Conservation (phyloP, 1,140 invertebrate genomes). For the Achroia grisella region DNA sequence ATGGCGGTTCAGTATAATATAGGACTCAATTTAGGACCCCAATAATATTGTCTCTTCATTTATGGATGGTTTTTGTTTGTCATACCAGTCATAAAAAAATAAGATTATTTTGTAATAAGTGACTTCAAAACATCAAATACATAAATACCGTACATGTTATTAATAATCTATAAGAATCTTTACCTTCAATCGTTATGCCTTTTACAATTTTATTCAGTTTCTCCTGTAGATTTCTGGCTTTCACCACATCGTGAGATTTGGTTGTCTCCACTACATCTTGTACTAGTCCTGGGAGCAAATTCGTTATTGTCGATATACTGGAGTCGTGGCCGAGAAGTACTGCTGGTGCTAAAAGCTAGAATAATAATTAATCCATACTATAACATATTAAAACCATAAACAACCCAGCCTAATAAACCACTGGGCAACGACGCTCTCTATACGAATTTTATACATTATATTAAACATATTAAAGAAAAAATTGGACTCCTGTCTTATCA, state of each 20-base stretch:
- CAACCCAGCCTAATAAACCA: slow-evolving; percentile 6
- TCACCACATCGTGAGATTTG: slow-evolving; percentile 14
- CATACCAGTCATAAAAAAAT: too few relatives aligned
- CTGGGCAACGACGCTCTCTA: slow-evolving; percentile 3
- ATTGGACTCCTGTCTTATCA: too few relatives aligned
- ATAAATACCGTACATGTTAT: too few relatives aligned
- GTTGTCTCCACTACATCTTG: slow-evolving; percentile 18
- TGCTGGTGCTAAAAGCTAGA: slow-evolving; percentile 74
- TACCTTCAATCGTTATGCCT: slow-evolving; percentile 32
- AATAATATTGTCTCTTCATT: too few relatives aligned
- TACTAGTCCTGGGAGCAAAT: slow-evolving; percentile 61
- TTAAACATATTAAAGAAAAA: too few relatives aligned
- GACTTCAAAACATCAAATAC: too few relatives aligned
- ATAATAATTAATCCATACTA: slow-evolving; percentile 16
- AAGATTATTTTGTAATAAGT: too few relatives aligned
- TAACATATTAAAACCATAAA: neutral
- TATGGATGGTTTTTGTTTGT: too few relatives aligned
- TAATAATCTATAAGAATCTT: neutral
- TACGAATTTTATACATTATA: too few relatives aligned
- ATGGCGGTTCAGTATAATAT: too few relatives aligned
- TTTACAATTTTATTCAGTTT: slow-evolving; percentile 32
- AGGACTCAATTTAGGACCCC: too few relatives aligned
- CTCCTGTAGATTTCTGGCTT: slow-evolving; percentile 22
- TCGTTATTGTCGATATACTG: slow-evolving; percentile 77
- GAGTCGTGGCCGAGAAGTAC: slow-evolving; percentile 77